phyloP scores from a whole-genome alignment of 2,888 invertebrate species.

The Dione vanillae region DNA sequence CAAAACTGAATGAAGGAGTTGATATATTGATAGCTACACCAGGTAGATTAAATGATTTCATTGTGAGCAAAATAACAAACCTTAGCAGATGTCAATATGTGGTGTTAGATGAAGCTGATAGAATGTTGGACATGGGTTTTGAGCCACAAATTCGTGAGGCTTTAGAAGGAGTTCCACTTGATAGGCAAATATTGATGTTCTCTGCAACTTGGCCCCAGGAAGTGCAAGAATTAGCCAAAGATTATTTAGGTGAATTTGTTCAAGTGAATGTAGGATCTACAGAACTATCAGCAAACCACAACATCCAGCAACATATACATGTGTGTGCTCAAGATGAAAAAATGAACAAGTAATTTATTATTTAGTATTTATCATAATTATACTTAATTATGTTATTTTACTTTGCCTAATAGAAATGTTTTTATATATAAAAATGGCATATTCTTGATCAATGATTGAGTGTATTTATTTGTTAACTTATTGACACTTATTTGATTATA shows the following conservation, averaged over 20 bases:
- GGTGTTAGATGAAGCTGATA: slow-evolving; percentile 95
- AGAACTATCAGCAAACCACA: slow-evolving; percentile 94
- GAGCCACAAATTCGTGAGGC: slow-evolving; percentile 97
- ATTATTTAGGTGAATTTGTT: slow-evolving; percentile 94
- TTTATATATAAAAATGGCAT: too few species aligned
- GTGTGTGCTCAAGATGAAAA: slow-evolving; percentile 93
- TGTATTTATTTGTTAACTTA: too few species aligned
- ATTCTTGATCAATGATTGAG: too few species aligned
- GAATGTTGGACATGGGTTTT: slow-evolving; percentile 99
- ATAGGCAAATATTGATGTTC: slow-evolving; percentile 98
- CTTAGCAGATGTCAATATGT: slow-evolving; percentile 90
- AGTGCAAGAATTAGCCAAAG: slow-evolving; percentile 94
- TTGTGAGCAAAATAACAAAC: slow-evolving; percentile 88
- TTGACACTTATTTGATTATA: too few species aligned
- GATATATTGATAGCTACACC: slow-evolving; percentile 95
- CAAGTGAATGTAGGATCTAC: slow-evolving; percentile 97
- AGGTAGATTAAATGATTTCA: slow-evolving; percentile 92
- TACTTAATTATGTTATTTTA: too few species aligned
- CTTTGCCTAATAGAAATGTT: too few species aligned
- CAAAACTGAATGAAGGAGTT: slow-evolving; percentile 87
- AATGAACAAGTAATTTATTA: slow-evolving; percentile 74
- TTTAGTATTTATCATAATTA: too few species aligned
- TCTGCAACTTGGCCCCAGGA: slow-evolving; percentile 99
- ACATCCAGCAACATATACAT: slow-evolving; percentile 92
- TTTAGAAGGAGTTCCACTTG: slow-evolving; percentile 94